Evolutionary conservation across 2,113 vertebrate genomes (phyloP).

Genomic region (Herpetotheres cachinnans): DNA sequence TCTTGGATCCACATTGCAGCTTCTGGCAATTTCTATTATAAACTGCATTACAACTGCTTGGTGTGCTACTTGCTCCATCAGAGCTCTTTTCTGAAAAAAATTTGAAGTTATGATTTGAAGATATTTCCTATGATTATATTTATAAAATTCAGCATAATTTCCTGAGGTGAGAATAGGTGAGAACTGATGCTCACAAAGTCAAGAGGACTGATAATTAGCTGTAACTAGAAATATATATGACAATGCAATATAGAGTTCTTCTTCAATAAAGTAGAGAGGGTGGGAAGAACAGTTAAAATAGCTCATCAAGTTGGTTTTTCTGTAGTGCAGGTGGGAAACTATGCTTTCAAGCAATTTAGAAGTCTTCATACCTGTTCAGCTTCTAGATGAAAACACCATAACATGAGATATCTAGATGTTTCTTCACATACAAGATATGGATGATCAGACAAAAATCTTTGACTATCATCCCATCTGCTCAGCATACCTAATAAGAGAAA

Average conservation of each 20-base stretch:
- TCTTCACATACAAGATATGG: conserved; percentile 95
- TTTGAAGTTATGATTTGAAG: background rate
- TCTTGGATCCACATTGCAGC: conserved; percentile 89
- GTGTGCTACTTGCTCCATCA: conserved; percentile 98
- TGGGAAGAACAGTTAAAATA: background rate
- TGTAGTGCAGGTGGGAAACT: background rate
- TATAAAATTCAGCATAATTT: background rate
- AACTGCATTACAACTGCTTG: conserved; percentile 98
- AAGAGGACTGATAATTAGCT: background rate
- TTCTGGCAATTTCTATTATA: conserved; percentile 95
- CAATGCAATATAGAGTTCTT: background rate
- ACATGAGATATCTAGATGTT: conserved; percentile 88
- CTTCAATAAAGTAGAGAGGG: background rate
- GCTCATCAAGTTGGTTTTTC: background rate
- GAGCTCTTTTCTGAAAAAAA: conserved; percentile 84
- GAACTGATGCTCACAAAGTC: background rate
- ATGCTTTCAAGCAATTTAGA: conserved; percentile 17
- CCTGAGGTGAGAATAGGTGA: background rate
- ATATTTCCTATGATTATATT: background rate
- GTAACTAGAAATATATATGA: background rate
- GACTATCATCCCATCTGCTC: conserved; percentile 96
- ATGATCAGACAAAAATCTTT: conserved; percentile 89
- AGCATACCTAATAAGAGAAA: conserved; percentile 85
- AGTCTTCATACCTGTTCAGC: conserved; percentile 84
- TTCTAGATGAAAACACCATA: conserved; percentile 95